These are phyloP conservation scores for Holothuria scabra DNA, from an alignment of 53 echinoderm and acorn worm species.

Conservation along the genomic window DNA sequence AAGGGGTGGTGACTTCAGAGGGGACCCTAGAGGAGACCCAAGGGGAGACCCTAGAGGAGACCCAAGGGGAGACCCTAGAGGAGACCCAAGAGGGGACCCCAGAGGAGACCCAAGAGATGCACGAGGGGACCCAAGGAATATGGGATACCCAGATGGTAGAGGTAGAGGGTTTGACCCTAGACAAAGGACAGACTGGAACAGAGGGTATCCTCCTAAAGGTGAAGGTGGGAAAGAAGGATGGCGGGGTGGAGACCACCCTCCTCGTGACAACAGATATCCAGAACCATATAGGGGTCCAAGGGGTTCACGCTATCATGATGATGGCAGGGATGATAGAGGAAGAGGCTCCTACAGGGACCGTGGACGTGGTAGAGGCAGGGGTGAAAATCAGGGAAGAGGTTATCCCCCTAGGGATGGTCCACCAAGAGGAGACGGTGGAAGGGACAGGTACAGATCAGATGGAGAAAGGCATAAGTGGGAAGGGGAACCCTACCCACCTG, in stretches of 20 bases:
- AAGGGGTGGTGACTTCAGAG: slow-evolving; percentile 48
- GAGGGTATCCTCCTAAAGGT: slow-evolving; percentile 45
- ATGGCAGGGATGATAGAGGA: slow-evolving; percentile 79
- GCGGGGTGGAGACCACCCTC: slow-evolving; percentile 40
- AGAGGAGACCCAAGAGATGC: slow-evolving; percentile 43
- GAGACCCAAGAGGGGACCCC: slow-evolving; percentile 49
- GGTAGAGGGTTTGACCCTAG: slow-evolving; percentile 32
- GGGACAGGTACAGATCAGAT: slow-evolving; percentile 18
- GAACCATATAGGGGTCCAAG: slow-evolving; percentile 51
- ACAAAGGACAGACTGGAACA: slow-evolving; percentile 25
- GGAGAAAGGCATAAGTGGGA: slow-evolving; percentile 18
- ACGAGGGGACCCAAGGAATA: slow-evolving; percentile 36
- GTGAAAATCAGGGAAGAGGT: neutral
- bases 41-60: slow-evolving; percentile 59
- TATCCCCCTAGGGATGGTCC: slow-evolving; percentile 23
- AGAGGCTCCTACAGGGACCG: slow-evolving; percentile 53
- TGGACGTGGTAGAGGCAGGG: slow-evolving; percentile 18
- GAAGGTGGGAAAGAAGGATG: slow-evolving; percentile 40
- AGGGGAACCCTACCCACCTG: neutral
- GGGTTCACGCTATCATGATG: slow-evolving; percentile 40
- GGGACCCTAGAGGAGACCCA: slow-evolving; percentile 54
- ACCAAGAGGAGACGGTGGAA: slow-evolving; percentile 2
- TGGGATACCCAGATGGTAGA: slow-evolving; percentile 11
- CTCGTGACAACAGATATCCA: slow-evolving; percentile 36
- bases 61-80: slow-evolving; percentile 51